Conservation (phyloP, 2,888 invertebrate species). For the Podabrus alpinus region DNA sequence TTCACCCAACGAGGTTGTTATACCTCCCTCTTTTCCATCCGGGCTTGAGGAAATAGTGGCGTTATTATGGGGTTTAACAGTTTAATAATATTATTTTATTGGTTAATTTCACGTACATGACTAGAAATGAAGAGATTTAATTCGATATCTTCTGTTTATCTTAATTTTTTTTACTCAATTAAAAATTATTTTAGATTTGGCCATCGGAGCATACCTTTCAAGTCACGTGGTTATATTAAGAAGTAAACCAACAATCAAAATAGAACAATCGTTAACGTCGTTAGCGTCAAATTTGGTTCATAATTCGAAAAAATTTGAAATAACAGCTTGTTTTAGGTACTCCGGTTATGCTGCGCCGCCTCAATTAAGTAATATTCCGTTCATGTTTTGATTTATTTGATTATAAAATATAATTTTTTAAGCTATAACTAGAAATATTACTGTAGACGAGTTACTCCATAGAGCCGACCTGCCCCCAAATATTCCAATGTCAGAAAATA, state of each 20-base stretch:
- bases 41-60: no score
- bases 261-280: slow-evolving; percentile 22
- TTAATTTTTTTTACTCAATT: no score
- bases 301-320: slow-evolving; percentile 10
- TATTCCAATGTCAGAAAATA: not conserved
- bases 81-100: no score
- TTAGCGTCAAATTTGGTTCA: slow-evolving; percentile 10
- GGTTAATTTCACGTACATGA: no score
- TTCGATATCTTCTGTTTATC: no score
- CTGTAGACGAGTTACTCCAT: slow-evolving; percentile 30
- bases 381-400: not conserved
- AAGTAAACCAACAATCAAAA: slow-evolving; percentile 49
- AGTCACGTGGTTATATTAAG: slow-evolving; percentile 61
- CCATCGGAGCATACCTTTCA: slow-evolving; percentile 64
- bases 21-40: no score
- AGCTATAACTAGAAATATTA: slow-evolving; percentile 14
- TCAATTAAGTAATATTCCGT: slow-evolving; percentile 10
- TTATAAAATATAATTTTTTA: not conserved
- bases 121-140: no score
- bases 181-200: slow-evolving; percentile 57
- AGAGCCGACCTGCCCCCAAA: slow-evolving; percentile 22
- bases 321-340: slow-evolving; percentile 21
- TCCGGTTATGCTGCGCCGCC: slow-evolving; percentile 4
- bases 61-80: no score
- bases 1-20: no score